Conservation (phyloP, 2,113 vertebrate species). For the Gallinago paraguaiae region DNA sequence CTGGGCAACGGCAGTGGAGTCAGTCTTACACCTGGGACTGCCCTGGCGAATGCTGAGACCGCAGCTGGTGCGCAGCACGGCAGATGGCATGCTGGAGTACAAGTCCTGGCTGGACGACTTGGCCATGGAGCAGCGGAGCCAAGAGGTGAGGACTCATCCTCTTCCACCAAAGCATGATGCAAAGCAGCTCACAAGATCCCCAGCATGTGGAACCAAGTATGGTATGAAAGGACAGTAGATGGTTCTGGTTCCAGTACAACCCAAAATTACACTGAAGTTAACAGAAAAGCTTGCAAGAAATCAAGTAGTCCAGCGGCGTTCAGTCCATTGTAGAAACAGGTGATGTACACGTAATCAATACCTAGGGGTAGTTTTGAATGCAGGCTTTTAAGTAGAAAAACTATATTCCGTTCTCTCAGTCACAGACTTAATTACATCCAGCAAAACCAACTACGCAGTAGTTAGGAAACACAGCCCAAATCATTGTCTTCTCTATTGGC, state of each 20-base stretch:
- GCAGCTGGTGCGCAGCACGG: conserved; percentile 68
- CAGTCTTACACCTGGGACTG: conserved; percentile 80
- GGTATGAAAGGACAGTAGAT: background rate
- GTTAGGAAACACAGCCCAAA: background rate
- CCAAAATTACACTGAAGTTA: background rate
- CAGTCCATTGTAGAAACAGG: background rate
- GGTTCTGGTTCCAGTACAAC: background rate
- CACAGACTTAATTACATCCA: background rate
- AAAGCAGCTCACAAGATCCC: background rate
- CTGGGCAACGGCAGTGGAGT: conserved; percentile 86
- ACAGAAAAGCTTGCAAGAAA: background rate
- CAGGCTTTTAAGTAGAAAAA: background rate
- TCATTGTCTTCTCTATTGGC: background rate
- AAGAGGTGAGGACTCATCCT: conserved; percentile 48
- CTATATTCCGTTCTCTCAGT: background rate
- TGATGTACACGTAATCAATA: background rate
- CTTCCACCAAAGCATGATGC: background rate
- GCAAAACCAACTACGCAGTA: background rate
- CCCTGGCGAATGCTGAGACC: conserved; percentile 89
- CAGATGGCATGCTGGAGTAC: conserved; percentile 62
- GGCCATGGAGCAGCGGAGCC: conserved; percentile 64
- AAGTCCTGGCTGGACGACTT: conserved; percentile 73
- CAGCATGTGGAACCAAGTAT: accelerated
- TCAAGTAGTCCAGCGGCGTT: background rate
- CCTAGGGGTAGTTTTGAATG: background rate